Conservation (phyloP, 92 coral and sea anemone genomes). For the Heteractis magnifica region DNA sequence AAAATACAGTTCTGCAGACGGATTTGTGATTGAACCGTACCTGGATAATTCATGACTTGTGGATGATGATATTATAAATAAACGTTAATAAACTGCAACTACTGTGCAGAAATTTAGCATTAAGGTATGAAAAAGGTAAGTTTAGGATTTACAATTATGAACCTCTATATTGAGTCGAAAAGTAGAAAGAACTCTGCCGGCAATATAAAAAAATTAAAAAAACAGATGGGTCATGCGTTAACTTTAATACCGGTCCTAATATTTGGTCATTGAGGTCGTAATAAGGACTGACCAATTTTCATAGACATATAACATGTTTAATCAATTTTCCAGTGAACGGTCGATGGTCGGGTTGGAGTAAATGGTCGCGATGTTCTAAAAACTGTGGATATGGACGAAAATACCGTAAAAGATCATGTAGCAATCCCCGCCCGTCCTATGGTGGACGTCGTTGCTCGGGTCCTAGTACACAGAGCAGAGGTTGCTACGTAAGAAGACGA, state of each 20-base stretch:
- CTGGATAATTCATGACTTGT: not conserved
- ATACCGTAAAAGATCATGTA: constrained; percentile 11
- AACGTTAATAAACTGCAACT: not conserved
- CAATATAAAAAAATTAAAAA: not conserved
- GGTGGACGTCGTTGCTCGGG: constrained; percentile 17
- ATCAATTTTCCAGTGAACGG: constrained; percentile 1
- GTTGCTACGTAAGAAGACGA: not conserved
- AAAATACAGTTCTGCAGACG: too few relatives aligned
- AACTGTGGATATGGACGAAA: constrained; percentile 8
- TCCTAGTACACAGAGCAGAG: not conserved
- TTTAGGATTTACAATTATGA: not conserved
- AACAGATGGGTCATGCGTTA: too few relatives aligned
- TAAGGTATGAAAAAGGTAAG: not conserved
- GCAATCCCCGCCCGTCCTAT: constrained; percentile 18
- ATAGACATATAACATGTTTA: not conserved
- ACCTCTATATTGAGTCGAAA: too few relatives aligned
- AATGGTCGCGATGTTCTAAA: constrained; percentile 14
- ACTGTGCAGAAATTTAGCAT: not conserved
- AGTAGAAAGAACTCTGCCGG: not conserved
- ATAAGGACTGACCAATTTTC: not conserved
- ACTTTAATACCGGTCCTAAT: not conserved
- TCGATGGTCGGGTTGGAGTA: constrained; percentile 16
- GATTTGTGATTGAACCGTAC: not conserved
- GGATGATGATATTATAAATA: not conserved
- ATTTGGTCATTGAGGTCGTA: not conserved